Evolutionary conservation across 2,113 vertebrate species (phyloP), one percentile per base, ranked within the genome.

Genomic region (Rousettus leschenaultii): DNA sequence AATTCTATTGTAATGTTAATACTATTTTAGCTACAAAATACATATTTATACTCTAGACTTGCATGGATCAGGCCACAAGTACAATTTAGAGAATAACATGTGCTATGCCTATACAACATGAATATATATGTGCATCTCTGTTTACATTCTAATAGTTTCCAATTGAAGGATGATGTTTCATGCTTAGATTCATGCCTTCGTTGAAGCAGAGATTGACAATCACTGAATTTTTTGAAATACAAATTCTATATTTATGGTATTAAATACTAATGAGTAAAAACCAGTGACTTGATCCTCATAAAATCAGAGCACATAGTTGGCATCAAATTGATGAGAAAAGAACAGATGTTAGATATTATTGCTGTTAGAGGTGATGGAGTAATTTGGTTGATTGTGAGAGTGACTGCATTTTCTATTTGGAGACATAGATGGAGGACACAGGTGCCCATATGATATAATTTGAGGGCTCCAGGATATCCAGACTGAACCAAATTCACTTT

Each of bases 1-100:
- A 89, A 55, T 83, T 96, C 18, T 86, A 51, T 59, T 96, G 24
- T 55, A 93, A 96, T 61, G 38, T 91, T 74, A 95, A 93, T 91
- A 55, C 18, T 74, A 86, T 83, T 85, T 91, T 91, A 79, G 38
- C 16, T 73, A 24, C 18, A 86, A 68, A 57, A 88, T 74, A 57
- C 61, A 53, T 78, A 68, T 84, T 93, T 91, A 85, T 89, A 90
- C 4, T 86, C 26, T 77, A 84, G 45, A 88, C 22, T 68, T 84
- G 6, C 77, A 80, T 59, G 26, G n/a, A 82, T 94, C 21, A 90
- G 66, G 5, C 8, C 12, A 84, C 71, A 95, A 78, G 18, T 87
- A 3, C 4, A 90, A 85, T 59, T 71, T 63, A 57, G 65, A 79
- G 24, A 43, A 66, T 84, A 75, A 75, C 9, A 71, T 51, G 43